A percentile compares a stretch with the other conserved stretches of the same genome.
These are phyloP conservation scores for Ranitomeya variabilis DNA, from an alignment of 2,113 vertebrate genomes.

Conservation along the genomic window DNA sequence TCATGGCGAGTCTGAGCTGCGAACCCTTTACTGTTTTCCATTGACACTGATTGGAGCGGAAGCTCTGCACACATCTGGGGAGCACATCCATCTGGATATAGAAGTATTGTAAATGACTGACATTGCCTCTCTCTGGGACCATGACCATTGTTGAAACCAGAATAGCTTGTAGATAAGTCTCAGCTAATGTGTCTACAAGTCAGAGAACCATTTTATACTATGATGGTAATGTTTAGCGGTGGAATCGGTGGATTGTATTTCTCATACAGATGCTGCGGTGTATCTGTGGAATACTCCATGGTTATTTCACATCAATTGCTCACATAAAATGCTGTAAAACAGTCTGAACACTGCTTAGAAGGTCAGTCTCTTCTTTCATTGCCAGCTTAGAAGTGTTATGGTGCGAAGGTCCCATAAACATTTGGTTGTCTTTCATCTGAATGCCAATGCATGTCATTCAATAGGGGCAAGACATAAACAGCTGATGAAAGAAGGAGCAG, in stretches of 20 bases:
- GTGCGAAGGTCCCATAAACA: conserved; percentile 18
- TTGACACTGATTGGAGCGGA: conserved; percentile 22
- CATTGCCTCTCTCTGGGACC: not conserved
- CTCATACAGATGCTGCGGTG: not conserved
- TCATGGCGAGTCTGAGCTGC: conserved; percentile 25
- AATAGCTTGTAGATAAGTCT: not conserved
- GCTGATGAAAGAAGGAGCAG: not conserved
- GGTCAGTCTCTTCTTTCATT: conserved; percentile 27
- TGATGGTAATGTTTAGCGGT: not conserved
- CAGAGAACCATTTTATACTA: not conserved
- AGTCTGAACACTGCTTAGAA: not conserved
- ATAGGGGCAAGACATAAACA: not conserved
- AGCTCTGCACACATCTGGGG: conserved; percentile 59
- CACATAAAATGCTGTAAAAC: not conserved
- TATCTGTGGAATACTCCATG: not conserved
- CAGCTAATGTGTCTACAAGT: not conserved
- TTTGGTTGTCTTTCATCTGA: not conserved
- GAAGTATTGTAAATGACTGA: not conserved
- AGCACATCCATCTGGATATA: conserved; percentile 53
- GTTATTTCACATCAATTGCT: not conserved
- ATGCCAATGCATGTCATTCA: not conserved
- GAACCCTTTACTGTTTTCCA: conserved; percentile 45
- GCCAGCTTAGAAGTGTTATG: conserved; percentile 1
- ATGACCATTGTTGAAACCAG: not conserved
- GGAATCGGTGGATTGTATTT: not conserved